Evolutionary conservation across 1,140 invertebrate genomes (phyloP), one percentile per base, ranked within the genome.

Genomic region (Nylanderia fulva): DNA sequence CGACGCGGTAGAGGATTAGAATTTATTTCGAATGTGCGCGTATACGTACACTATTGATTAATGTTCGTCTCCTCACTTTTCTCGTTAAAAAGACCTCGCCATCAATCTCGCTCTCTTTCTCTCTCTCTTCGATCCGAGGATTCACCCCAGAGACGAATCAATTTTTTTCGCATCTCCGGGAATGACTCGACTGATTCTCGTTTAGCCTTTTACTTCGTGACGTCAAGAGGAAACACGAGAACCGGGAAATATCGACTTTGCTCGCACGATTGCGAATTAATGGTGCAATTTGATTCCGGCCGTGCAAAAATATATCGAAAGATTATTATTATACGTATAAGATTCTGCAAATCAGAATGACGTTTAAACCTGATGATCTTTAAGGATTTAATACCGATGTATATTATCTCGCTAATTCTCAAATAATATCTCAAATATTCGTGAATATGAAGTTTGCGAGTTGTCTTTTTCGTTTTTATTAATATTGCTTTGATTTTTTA

Each of bases 21-120:
- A 79, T 79, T 79, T 79, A 79, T 79, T 79, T 79, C 61, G 15
- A 79, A 79, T 52, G 63, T 61, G 42, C 27, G 7, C 24, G 29
- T 9, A 15, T 18, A 29, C 21, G 75, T 21, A 61, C 29, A 29
- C 29, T 68, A 79, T 68, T 68, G 75, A 79, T 79, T 79, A 79
- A 54, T 60, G 63, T 11, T 76, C 56, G 36, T 18, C 36, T 27
- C 33, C 13, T 24, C 24, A n/a, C n/a, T n/a, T n/a, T 60, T 11
- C 39, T 76, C 74, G 60, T 77, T 77, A 77, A 77, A 77, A 77
- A 77, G 39, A n/a, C 60, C 24, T 68, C 42, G 61, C 42, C 75
- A 79, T 79, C 75, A 79, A 79, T 79, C 75, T 68, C 42, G 42
- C 54, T 76, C 36, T 63, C 61, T 77, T 48, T 33, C 54, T 76